Evolutionary conservation across 2,797 vertebrate species (phyloP), one percentile per base, ranked within the genome.

Genomic region (Syngnathus rostellatus): DNA sequence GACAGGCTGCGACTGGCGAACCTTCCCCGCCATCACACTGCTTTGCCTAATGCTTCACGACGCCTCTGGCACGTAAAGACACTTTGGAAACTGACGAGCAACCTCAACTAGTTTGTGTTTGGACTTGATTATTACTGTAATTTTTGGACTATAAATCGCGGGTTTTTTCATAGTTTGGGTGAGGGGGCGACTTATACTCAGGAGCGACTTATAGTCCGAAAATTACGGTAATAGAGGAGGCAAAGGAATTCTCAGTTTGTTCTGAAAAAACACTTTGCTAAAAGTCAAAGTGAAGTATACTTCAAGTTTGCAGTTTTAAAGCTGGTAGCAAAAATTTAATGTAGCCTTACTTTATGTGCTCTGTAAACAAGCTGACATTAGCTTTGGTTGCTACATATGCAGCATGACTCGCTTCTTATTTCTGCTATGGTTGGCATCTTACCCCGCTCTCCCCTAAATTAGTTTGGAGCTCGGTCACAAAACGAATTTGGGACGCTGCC

Each of bases 1-100:
- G 64, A 69, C 65, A 77, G 77, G 81, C 82, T 57, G 2, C 65
- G 68, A 77, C 71, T 12, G 43, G 11, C 41, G 48, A 71, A 63
- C 65, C 64, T 67, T 66, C 65, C 69, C 63, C 67, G 63, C 21
- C 61, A 64, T 61, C 40, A 71, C 14, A 59, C 67, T 78, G 69
- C 62, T 75, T 75, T 4, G 10, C 21, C 59, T 38, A 58, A 58
- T 38, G 55, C 31, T 61, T 16, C 41, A 7, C 17, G 21, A 62
- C 41, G 12, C 23, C 12, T 46, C 14, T 45, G 43, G 61, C 43
- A 25, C 21, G 4, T 63, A 10, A 46, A 41, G 61, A 50, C 58
- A 70, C 48, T 63, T 64, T 11, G 59, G 59, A 41, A 41, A 23
- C 1, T 41, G 59, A 61, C n/a, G 40, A 21, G n/a, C 3, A 14